These are phyloP conservation scores for Triops longicaudatus DNA, from an alignment of 1,140 invertebrate genomes.

Conservation along the genomic window DNA sequence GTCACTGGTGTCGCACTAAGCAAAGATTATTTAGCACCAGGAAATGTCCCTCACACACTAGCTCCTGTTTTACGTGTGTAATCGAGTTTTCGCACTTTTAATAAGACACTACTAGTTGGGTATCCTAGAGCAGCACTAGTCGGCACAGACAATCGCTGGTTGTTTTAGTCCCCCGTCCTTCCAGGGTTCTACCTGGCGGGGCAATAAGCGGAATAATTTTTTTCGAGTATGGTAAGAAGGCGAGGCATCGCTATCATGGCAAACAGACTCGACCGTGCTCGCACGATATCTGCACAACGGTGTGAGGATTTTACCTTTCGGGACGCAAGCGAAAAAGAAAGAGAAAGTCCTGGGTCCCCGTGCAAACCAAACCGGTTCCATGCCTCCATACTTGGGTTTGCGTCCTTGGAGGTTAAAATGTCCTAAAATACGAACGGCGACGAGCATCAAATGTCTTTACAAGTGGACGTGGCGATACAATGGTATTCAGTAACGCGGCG, in stretches of 20 bases:
- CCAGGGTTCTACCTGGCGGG: neutral
- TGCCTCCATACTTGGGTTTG: neutral
- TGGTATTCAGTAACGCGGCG: too few relatives aligned
- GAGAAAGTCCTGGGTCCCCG: neutral
- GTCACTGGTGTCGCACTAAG: too few relatives aligned
- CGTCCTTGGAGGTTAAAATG: neutral
- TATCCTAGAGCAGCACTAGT: neutral
- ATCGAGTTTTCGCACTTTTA: too few relatives aligned
- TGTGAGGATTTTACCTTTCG: neutral
- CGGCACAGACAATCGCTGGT: neutral
- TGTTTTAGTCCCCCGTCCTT: neutral
- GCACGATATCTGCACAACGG: neutral
- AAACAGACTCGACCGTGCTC: neutral
- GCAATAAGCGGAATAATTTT: neutral
- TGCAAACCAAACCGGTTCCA: conserved; percentile 1
- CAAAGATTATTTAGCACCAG: too few relatives aligned
- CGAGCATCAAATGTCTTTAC: neutral
- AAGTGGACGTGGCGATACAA: neutral
- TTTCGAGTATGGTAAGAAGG: neutral
- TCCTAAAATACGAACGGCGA: neutral
- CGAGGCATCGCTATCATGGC: neutral
- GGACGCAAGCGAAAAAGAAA: neutral
- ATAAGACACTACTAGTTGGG: too few relatives aligned
- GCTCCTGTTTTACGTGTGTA: too few relatives aligned
- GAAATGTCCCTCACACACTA: too few relatives aligned